A percentile compares a stretch with the other conserved stretches of the same genome.
These are phyloP conservation scores for Andrena camellia DNA, from an alignment of 2,888 invertebrate genomes.

Conservation along the genomic window DNA sequence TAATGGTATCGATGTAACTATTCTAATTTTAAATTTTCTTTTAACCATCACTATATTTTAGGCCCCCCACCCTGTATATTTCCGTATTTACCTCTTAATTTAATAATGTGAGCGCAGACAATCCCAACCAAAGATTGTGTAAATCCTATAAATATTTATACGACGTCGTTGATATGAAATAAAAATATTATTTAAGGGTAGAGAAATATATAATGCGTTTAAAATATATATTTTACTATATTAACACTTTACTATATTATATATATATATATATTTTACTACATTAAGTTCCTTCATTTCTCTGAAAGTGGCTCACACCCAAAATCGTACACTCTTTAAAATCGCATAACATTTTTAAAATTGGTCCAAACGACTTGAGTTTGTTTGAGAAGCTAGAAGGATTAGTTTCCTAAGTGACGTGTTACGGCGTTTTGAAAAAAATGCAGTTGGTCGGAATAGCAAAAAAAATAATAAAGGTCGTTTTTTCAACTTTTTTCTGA, in stretches of 20 bases:
- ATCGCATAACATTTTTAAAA: too few species aligned
- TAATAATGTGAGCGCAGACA: neutral
- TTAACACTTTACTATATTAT: neutral
- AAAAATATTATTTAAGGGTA: conserved; percentile 30
- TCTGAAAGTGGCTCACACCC: too few species aligned
- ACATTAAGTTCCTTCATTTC: neutral
- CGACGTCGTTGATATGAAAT: conserved; percentile 16
- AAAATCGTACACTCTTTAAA: too few species aligned
- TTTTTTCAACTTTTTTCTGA: too few species aligned
- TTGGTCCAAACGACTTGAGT: too few species aligned
- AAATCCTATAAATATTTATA: conserved; percentile 44
- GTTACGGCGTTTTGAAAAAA: too few species aligned
- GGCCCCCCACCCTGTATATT: neutral
- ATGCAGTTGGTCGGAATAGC: too few species aligned
- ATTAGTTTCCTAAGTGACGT: too few species aligned
- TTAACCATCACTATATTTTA: neutral
- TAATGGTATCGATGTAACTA: too few species aligned
- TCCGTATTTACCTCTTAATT: conserved; percentile 39
- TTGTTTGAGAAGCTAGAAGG: too few species aligned
- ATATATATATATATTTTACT: neutral
- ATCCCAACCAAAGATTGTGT: conserved; percentile 60
- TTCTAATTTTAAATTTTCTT: too few species aligned
- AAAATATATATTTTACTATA: neutral
- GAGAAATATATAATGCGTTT: conserved; percentile 4
- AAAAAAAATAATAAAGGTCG: too few species aligned